A percentile compares a stretch with the other conserved stretches of the same genome.
Evolutionary conservation across 1,140 invertebrate genomes (phyloP).

Genomic region (Achatina immaculata): DNA sequence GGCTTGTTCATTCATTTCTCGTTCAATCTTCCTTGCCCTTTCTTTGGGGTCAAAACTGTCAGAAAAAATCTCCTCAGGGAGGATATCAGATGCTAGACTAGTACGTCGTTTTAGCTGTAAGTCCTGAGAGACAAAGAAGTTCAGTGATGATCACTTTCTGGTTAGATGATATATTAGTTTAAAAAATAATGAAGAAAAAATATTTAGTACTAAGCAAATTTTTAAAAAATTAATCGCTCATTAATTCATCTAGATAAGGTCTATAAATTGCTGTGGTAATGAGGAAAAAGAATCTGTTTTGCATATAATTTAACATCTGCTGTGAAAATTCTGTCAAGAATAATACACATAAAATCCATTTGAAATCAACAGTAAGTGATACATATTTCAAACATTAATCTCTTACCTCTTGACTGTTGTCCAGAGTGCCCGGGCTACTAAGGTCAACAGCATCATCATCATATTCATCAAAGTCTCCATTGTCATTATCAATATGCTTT

Average conservation of each 20-base stretch:
- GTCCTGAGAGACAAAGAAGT: conserved; percentile 9
- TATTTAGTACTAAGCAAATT: no score
- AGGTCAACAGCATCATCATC: conserved; percentile 35
- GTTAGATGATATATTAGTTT: neutral
- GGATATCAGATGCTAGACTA: conserved; percentile 81
- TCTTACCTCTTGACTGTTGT: conserved; percentile 28
- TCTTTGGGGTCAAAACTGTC: conserved; percentile 87
- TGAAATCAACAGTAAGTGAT: no score
- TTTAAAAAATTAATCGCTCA: neutral
- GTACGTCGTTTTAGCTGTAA: conserved; percentile 74
- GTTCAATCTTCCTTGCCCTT: conserved; percentile 92
- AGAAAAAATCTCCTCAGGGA: conserved; percentile 90
- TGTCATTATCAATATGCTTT: conserved; percentile 39
- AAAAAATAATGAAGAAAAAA: conserved; percentile 1
- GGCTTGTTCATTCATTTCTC: conserved; percentile 96
- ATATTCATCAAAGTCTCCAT: conserved; percentile 38
- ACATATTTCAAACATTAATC: no score
- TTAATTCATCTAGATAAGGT: neutral
- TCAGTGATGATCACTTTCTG: no score
- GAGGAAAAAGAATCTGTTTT: no score
- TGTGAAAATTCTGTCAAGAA: no score
- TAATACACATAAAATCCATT: no score
- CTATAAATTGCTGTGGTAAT: neutral
- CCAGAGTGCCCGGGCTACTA: conserved; percentile 32
- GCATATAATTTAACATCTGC: no score